Base-by-base conservation (phyloP, 2,888 invertebrate genomes). In the Caenorhabditis doughertyi region DNA sequence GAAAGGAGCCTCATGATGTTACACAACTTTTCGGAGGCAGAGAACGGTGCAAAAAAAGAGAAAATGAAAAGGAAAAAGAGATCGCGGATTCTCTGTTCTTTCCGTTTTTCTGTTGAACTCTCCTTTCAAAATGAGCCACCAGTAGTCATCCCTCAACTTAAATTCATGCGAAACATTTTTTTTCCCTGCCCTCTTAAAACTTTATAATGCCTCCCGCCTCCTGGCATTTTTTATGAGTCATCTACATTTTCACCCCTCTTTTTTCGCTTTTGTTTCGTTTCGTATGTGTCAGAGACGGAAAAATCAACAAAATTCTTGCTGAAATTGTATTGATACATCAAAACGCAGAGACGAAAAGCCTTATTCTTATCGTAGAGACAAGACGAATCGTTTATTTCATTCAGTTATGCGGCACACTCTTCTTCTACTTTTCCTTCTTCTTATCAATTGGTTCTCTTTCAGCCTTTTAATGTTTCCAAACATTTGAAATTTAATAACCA, bases 11-110 rank as follows among this genome's bases (percentile, higher is more conserved):
- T 42, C 62, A 64, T 47, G 51, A 53, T 73, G 73, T 73, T 73
- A 73, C 73, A 73, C 73, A 64, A 53, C 53, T 53, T 73, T 64
- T 55, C 29, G 29, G 42, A 44, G 42, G 25, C 8, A 39, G 44
- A 64, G 60, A 73, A 71, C 71, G 71, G 71, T 71, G 71, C 71
- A 71, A 56, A 72, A 60, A 53, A 13, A 29, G 11, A 42, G 49
- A 67, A 39, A 53, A n/a, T 51, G 72, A 62, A 42, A 60, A 62
- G 13, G 21, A 29, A 55, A 29, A 21, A 51, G 29, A 56, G 32
- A 56, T 16, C 32, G 32, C 58, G 47, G 18, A n/a, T 44, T 35
- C 29, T 32, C 47, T 56, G 47, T 58, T 58, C 49, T 47, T 42
- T 55, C 53, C n/a, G 53, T 39, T 55, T 62, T n/a, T n/a, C 64